Base-by-base conservation (phyloP, 2,113 vertebrate genomes). In the Cephalopholis sonnerati region DNA sequence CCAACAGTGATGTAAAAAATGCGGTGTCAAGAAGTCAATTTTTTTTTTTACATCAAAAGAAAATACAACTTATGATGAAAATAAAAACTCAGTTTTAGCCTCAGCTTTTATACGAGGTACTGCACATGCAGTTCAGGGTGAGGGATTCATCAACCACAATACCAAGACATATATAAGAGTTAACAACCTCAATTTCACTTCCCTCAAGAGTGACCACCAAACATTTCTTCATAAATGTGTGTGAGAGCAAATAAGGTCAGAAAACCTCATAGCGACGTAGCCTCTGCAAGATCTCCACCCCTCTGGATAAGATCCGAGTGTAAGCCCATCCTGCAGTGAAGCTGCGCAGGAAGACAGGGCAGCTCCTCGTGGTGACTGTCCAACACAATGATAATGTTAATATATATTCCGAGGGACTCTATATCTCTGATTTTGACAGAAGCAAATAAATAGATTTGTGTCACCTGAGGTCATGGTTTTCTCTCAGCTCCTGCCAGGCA, bases 291-390 rank as follows among this genome's bases (percentile, higher is more conserved):
- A 99, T 95, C 93, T 99, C 98, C 72, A 99, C 97, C 5, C 96
- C 96, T 46, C 96, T 96, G 51, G 96, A 98, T 78, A 96, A 91
- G 64, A 99, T 96, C 32, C 96, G 95, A 0, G 96, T 97, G 66
- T 97, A 97, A 32, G 97, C 91, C 97, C 98, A 99, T 22, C 98
- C 98, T 12, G 96, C 93, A 0, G 98, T 97, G 90, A 99, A 99
- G 84, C 93, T 96, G 2, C 97, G 95, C 88, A 99, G 94, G 58
- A 96, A 99, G 55, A 96, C 94, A 0, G 98, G 98, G 98, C 41
- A 99, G 92, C 58, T 80, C 66, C 68, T 93, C 93, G 32, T 98
- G 96, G 89, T 89, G 91, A 70, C 98, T 99, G 51, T n/a, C 12
- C 46, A 64, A 68, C 2, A 87, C 5, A 84, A 78, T 41, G 0